Evolutionary conservation across 1,140 invertebrate species (phyloP).

Genomic region (Sweltsa coloradensis): DNA sequence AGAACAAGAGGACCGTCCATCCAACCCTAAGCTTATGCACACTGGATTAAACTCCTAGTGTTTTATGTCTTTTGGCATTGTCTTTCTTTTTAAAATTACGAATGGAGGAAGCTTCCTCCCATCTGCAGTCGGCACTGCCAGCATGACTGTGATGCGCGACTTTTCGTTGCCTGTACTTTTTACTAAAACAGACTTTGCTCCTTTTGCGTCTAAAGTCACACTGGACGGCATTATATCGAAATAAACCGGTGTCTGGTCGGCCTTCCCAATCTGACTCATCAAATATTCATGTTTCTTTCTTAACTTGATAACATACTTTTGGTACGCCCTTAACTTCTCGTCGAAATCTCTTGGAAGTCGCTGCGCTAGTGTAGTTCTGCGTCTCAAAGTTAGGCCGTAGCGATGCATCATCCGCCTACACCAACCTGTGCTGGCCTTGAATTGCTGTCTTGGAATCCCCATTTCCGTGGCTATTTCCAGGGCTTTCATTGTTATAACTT

Average conservation of each 20-base stretch:
- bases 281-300: conserved; percentile 8
- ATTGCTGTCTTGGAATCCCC: not conserved
- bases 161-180: conserved; percentile 12
- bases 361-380: conserved; percentile 8
- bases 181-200: conserved; percentile 11
- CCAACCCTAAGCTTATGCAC: conserved; percentile 11
- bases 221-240: conserved; percentile 14
- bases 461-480: not conserved
- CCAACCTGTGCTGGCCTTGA: conserved; percentile 11
- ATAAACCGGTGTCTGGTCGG: conserved; percentile 13
- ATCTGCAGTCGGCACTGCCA: conserved; percentile 6
- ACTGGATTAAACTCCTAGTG: conserved; percentile 5
- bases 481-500: conserved; percentile 1
- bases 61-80: conserved; percentile 5
- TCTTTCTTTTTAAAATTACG: conserved; percentile 12
- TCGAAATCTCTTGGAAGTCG: conserved; percentile 2
- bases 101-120: conserved; percentile 11
- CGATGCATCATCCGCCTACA: conserved; percentile 1
- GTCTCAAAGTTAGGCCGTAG: conserved; percentile 1
- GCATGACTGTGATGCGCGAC: conserved; percentile 11
- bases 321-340: too few species aligned
- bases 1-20: conserved; percentile 8
- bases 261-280: conserved; percentile 12
- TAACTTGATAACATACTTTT: conserved; percentile 4
- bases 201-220: conserved; percentile 7